Percentiles rank a stretch among this genome's conserved stretches.
Evolutionary conservation across 2,113 vertebrate genomes (phyloP).

Genomic region (Sus scrofa): DNA sequence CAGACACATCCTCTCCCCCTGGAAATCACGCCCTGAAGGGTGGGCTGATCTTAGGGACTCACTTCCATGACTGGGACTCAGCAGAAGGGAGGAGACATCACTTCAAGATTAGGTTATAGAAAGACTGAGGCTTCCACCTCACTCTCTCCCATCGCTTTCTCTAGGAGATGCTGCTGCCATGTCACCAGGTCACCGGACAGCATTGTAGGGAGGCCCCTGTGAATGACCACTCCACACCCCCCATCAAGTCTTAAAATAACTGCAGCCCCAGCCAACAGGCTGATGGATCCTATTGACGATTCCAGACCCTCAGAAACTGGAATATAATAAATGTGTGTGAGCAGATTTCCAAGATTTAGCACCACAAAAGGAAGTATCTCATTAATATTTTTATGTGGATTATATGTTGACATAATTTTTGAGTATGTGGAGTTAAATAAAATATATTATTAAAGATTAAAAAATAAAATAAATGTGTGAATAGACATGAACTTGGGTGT

Average conservation of each 20-base stretch:
- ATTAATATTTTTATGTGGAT: too few species aligned
- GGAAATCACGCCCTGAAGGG: neutral
- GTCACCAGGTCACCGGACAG: neutral
- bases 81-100: neutral
- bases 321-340: neutral
- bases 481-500: neutral
- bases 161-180: neutral
- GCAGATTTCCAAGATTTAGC: neutral
- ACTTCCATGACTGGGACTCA: neutral
- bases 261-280: neutral
- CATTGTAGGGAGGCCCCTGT: neutral
- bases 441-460: too few species aligned
- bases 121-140: neutral
- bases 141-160: neutral
- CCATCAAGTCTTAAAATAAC: neutral
- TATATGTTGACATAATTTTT: too few species aligned
- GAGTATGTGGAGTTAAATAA: too few species aligned
- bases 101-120: too few species aligned
- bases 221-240: neutral
- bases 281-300: neutral
- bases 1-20: neutral
- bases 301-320: neutral
- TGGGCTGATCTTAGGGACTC: neutral
- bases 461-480: too few species aligned
- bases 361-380: too few species aligned